Evolutionary conservation across 2,113 vertebrate genomes (phyloP).

Genomic region (Nycticryphes semicollaris): DNA sequence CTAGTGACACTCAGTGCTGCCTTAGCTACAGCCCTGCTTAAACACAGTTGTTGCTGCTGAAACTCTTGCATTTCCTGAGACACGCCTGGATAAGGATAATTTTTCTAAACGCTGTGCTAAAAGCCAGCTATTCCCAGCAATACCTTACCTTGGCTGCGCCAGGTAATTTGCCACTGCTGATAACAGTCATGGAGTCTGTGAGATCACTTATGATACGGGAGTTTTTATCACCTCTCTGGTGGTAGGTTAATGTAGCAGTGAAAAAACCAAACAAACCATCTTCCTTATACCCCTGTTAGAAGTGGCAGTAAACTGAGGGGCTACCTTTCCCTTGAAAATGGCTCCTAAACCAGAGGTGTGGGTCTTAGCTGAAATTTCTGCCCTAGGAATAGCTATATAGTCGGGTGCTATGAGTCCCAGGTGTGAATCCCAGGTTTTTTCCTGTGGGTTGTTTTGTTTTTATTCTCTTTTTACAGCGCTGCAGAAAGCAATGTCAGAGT

Average conservation of each 20-base stretch:
- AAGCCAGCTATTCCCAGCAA: neutral
- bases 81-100: neutral
- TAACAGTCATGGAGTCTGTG: neutral
- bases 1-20: fast-evolving
- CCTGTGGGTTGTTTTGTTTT: fast-evolving
- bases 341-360: neutral
- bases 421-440: neutral
- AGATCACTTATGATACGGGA: neutral
- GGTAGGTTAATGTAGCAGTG: neutral
- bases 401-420: neutral
- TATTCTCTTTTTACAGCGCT: neutral
- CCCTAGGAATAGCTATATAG: neutral
- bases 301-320: neutral
- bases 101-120: conserved; percentile 26
- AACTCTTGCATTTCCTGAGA: neutral
- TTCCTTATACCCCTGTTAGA: neutral
- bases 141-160: neutral
- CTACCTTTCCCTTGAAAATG: neutral
- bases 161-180: conserved; percentile 41
- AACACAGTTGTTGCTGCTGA: neutral
- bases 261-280: neutral
- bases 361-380: neutral
- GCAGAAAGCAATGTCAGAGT: neutral
- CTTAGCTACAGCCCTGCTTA: neutral
- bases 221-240: neutral